A percentile compares a stretch with the other conserved stretches of the same genome.
phyloP scores from a whole-genome alignment of 2,113 vertebrate genomes.

The Alexandromys fortis region DNA sequence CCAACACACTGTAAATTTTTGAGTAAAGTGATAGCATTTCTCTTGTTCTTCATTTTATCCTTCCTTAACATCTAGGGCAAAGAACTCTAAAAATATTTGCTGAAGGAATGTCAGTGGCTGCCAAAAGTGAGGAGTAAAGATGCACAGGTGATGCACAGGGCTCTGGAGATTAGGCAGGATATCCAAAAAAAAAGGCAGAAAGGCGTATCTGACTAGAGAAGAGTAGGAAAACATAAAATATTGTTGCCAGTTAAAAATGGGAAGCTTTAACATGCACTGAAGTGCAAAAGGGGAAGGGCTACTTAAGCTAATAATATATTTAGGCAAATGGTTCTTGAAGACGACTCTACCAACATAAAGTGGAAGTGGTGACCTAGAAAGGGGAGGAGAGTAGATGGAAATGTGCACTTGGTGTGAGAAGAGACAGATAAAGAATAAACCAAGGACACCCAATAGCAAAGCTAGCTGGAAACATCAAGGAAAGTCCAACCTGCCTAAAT shows the following conservation, averaged over 20 bases:
- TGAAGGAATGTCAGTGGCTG: background rate
- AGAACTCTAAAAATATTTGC: slow-evolving; percentile 18
- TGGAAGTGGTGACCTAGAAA: slow-evolving; percentile 15
- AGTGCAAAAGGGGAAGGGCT: background rate
- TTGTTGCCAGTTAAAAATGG: background rate
- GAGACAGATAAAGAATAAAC: background rate
- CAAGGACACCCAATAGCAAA: slow-evolving; percentile 20
- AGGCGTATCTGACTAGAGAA: background rate
- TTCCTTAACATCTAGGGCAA: background rate
- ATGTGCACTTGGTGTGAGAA: background rate
- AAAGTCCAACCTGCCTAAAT: background rate
- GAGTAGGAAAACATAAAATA: background rate
- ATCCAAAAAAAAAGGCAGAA: slow-evolving; percentile 26
- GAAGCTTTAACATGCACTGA: background rate
- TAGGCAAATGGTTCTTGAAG: slow-evolving; percentile 12
- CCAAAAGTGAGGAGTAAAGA: background rate
- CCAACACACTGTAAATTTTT: slow-evolving; percentile 48
- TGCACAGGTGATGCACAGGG: background rate
- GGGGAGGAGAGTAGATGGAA: background rate
- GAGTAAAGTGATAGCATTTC: background rate
- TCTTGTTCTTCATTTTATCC: slow-evolving; percentile 45
- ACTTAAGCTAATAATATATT: background rate
- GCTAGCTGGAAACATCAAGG: background rate
- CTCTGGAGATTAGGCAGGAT: slow-evolving; percentile 27
- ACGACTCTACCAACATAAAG: background rate